Evolutionary conservation across 1,140 invertebrate species (phyloP).

Genomic region (Akabosia matsudoensis): DNA sequence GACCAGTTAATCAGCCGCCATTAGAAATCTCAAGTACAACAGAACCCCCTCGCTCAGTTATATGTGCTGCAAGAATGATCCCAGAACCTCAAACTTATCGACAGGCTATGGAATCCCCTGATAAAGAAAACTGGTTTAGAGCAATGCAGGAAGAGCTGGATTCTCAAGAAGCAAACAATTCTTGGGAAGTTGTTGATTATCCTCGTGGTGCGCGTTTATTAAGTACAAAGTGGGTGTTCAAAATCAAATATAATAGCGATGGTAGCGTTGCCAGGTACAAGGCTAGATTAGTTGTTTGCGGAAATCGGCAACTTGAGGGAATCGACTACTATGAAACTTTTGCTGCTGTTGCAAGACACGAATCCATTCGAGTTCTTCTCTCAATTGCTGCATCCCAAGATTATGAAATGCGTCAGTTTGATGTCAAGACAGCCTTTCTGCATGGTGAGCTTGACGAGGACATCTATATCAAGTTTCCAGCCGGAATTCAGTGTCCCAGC

Average conservation of each 20-base stretch:
- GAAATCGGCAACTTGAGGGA: conserved; percentile 48
- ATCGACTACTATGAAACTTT: conserved; percentile 51
- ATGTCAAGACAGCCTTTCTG: conserved; percentile 50
- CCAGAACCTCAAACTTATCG: neutral
- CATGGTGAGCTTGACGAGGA: conserved; percentile 49
- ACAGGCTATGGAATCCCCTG: neutral
- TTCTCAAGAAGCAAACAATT: neutral
- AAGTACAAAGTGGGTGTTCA: conserved; percentile 41
- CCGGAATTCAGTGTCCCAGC: conserved; percentile 30
- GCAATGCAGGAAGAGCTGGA: neutral
- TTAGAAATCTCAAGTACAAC: too few species aligned
- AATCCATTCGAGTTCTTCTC: conserved; percentile 48
- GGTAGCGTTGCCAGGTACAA: conserved; percentile 47
- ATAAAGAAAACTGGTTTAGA: neutral
- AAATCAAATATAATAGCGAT: conserved; percentile 29
- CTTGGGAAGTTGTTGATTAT: conserved; percentile 29
- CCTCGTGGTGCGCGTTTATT: conserved; percentile 36
- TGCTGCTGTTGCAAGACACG: conserved; percentile 48
- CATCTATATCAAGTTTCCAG: conserved; percentile 47
- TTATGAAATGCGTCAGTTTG: conserved; percentile 47
- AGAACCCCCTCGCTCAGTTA: too few species aligned
- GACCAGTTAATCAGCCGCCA: too few species aligned
- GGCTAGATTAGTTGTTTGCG: conserved; percentile 53
- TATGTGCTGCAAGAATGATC: too few species aligned
- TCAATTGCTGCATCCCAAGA: conserved; percentile 41